These are phyloP conservation scores for Ostrea edulis DNA, from an alignment of 1,140 invertebrate genomes.

Conservation along the genomic window DNA sequence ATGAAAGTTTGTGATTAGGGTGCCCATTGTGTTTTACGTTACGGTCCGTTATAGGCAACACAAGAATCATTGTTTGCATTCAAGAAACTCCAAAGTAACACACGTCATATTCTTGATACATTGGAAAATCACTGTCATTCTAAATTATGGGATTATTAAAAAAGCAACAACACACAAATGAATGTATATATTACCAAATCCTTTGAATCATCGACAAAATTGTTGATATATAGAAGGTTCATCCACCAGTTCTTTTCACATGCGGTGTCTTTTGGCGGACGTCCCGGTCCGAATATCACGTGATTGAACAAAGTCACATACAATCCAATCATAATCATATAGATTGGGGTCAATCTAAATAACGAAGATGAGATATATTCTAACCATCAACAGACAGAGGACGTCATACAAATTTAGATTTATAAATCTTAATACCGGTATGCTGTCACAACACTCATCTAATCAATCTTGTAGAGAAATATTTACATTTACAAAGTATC, in stretches of 20 bases:
- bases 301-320: constrained; percentile 86
- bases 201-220: constrained; percentile 80
- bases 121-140: too few relatives aligned
- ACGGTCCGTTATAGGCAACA: not conserved
- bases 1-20: too few relatives aligned
- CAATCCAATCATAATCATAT: constrained; percentile 89
- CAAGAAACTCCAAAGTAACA: not conserved
- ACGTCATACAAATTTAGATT: too few relatives aligned
- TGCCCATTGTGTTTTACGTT: too few relatives aligned
- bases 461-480: too few relatives aligned
- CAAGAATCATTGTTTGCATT: not conserved
- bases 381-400: too few relatives aligned
- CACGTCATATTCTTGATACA: not conserved
- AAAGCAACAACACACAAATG: too few relatives aligned
- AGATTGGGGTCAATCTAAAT: constrained; percentile 86
- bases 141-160: too few relatives aligned
- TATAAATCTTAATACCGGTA: too few relatives aligned
- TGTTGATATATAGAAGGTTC: constrained; percentile 90
- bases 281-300: constrained; percentile 82
- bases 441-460: constrained; percentile 32
- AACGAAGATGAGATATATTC: not conserved
- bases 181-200: not conserved
- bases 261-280: constrained; percentile 51
- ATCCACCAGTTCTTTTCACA: constrained; percentile 89
- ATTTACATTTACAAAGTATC: too few relatives aligned